phyloP scores from a whole-genome alignment of 2,113 vertebrate species.

The Toxotes jaculatrix region DNA sequence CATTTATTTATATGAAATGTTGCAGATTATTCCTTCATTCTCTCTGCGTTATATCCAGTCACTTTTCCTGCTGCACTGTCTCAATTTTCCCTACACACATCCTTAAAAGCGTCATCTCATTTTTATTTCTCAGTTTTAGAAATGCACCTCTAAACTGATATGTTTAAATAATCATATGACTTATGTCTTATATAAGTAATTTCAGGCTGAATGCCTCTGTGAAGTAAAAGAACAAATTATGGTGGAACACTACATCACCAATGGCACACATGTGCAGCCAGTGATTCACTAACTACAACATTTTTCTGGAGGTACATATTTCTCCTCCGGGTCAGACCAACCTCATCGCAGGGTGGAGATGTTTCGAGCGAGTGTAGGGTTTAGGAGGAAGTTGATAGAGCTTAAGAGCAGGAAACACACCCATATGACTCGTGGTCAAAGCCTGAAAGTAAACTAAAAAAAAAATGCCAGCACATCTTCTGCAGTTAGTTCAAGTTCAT shows the following conservation, averaged over 20 bases:
- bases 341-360: constrained; percentile 67
- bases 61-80: not conserved
- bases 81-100: not conserved
- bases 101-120: not conserved
- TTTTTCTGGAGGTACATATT: constrained; percentile 40
- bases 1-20: constrained; percentile 62
- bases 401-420: constrained; percentile 80
- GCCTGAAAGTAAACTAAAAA: constrained; percentile 26
- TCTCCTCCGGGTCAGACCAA: constrained; percentile 42
- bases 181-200: not conserved
- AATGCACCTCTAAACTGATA: not conserved
- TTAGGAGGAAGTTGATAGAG: constrained; percentile 85
- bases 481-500: constrained; percentile 57
- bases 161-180: not conserved
- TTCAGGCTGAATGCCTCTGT: not conserved
- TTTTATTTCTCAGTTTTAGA: not conserved
- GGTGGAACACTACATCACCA: constrained; percentile 6
- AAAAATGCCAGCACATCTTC: constrained; percentile 40
- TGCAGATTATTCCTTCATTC: constrained; percentile 36
- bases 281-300: not conserved
- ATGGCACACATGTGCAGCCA: constrained; percentile 4
- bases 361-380: constrained; percentile 63
- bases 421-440: constrained; percentile 70
- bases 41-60: constrained; percentile 20
- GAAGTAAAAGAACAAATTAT: not conserved